Conservation (phyloP, 2,797 vertebrate species). For the Bucorvus abyssinicus region DNA sequence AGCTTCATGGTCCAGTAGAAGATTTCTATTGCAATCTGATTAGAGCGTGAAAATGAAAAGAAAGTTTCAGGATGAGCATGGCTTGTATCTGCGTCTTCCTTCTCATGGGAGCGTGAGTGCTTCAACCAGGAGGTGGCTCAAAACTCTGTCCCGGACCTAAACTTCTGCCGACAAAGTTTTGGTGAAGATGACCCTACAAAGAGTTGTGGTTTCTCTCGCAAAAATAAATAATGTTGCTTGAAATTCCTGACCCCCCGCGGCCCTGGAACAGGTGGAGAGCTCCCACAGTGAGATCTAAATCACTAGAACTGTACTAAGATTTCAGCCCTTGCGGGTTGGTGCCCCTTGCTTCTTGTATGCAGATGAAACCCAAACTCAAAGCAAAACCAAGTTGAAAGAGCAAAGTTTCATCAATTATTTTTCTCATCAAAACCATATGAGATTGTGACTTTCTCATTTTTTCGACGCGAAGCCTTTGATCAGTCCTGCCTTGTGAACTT, state of each 20-base stretch:
- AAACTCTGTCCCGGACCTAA: background rate
- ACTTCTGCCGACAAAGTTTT: background rate
- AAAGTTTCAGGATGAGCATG: background rate
- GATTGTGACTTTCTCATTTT: conserved; percentile 22
- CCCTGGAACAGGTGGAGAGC: background rate
- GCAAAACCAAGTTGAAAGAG: conserved; percentile 43
- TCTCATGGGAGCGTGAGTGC: background rate
- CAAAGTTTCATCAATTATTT: conserved; percentile 16
- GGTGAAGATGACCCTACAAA: background rate
- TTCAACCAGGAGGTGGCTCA: background rate
- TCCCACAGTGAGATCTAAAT: background rate
- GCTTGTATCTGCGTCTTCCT: background rate
- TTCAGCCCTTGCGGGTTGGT: background rate
- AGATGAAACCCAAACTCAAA: background rate
- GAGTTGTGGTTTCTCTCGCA: background rate
- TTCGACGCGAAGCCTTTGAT: conserved; percentile 18
- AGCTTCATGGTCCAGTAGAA: background rate
- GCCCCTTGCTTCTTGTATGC: background rate
- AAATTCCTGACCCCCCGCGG: background rate
- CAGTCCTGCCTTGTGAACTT: background rate
- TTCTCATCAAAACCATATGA: conserved; percentile 46
- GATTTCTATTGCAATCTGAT: background rate
- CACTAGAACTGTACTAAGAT: background rate
- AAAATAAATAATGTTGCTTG: background rate
- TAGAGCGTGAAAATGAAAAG: background rate